Base-by-base conservation (phyloP, 2,113 vertebrate genomes). In the Bos indicus region DNA sequence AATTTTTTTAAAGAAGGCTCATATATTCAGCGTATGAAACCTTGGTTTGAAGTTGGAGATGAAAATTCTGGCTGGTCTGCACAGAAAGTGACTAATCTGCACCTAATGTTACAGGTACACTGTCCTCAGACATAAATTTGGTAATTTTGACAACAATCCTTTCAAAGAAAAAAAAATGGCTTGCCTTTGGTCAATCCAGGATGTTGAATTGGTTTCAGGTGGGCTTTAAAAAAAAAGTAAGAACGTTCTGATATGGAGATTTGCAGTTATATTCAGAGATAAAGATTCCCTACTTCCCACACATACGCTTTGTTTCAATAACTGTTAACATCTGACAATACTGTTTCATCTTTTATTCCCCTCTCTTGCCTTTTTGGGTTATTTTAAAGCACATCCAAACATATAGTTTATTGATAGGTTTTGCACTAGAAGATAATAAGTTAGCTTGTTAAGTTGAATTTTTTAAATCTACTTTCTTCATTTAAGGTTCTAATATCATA, bases 1-100 rank as follows among this genome's bases (percentile, higher is more conserved):
- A 99, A 99, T 97, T 99, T 99, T 98, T 99, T 99, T 98, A 99
- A 99, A 97, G 99, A 99, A 98, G 99, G 99, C 89, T 99, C 99
- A 1, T 99, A 99, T 98, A 99, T 99, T 85, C 99, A 99, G 97
- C 99, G 99, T 62, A 99, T 99, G 99, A 99, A 99, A 98, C 99
- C 99, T 17, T 99, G 99, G 99, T 99, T 99, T 98, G 99, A 99
- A 98, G 99, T 99, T 59, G 99, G 99, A 10, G 99, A 99, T 67
- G 99, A 99, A 97, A 99, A 99, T 98, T 99, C 99, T 7, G 99
- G 99, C 71, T 99, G 99, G 99, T 99, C 99, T 3, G 99, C 99
- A 7, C 99, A 99, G 98, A 99, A 99, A 98, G 99, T 99, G 92
- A 99, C 99, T 14, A 99, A 99, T 95, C 99, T 99, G 78, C 99